phyloP scores from a whole-genome alignment of 2,113 vertebrate genomes.

The Pachypanchax playfairii region DNA sequence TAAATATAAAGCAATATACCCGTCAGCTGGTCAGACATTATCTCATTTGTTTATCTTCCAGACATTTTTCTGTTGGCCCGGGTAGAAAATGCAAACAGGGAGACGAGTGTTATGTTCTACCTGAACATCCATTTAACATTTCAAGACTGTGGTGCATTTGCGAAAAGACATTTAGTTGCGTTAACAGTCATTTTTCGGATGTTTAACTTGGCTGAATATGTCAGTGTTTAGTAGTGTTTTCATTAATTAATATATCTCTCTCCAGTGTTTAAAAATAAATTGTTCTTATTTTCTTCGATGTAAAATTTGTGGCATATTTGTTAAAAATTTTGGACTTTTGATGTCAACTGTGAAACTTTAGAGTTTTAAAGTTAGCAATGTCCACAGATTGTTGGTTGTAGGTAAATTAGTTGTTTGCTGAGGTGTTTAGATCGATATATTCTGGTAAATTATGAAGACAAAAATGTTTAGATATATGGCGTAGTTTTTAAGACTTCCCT shows the following conservation, averaged over 20 bases:
- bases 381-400: background rate
- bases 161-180: background rate
- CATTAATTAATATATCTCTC: no score
- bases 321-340: no score
- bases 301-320: no score
- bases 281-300: no score
- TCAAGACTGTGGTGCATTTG: background rate
- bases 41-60: background rate
- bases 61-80: background rate
- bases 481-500: background rate
- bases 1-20: no score
- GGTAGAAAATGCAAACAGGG: conserved; percentile 4
- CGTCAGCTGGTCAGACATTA: background rate
- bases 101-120: background rate
- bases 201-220: no score
- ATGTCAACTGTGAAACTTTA: no score
- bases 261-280: no score
- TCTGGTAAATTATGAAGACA: no score
- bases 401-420: background rate
- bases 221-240: no score
- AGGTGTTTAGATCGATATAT: background rate
- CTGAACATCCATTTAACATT: background rate
- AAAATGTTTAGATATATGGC: background rate
- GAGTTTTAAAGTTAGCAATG: background rate
- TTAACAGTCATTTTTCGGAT: background rate